Evolutionary conservation across 1,140 invertebrate species (phyloP).

Genomic region (Pseudachorutes palmiensis): DNA sequence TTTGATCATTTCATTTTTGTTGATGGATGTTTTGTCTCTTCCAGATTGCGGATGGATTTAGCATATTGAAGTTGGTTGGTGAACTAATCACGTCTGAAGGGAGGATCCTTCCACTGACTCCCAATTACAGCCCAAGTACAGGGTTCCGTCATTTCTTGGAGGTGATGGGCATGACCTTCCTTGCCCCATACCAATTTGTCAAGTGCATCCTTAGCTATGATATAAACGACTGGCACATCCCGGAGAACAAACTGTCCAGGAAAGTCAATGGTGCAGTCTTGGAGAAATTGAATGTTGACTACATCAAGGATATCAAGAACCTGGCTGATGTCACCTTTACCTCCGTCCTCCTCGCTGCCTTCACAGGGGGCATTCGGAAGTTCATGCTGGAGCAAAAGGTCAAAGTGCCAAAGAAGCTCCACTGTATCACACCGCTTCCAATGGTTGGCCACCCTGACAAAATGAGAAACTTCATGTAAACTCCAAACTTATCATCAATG

Average conservation of each 20-base stretch:
- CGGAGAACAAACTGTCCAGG: constrained; percentile 9
- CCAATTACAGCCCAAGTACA: not conserved
- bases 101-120: not conserved
- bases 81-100: constrained; percentile 17
- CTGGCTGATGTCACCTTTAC: constrained; percentile 14
- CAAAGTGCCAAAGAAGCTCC: constrained; percentile 26
- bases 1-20: not conserved
- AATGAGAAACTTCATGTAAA: constrained; percentile 30
- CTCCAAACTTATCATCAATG: not conserved
- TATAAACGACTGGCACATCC: constrained; percentile 19
- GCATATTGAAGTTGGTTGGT: constrained; percentile 12
- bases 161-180: not conserved
- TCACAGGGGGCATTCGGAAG: constrained; percentile 24
- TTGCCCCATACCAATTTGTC: constrained; percentile 14
- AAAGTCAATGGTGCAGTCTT: not conserved
- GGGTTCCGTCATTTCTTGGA: not conserved
- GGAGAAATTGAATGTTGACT: constrained; percentile 6
- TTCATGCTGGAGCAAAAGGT: constrained; percentile 26
- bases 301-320: constrained; percentile 26
- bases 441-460: constrained; percentile 24
- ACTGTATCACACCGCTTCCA: constrained; percentile 19
- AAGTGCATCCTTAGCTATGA: constrained; percentile 16
- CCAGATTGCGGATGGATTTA: constrained; percentile 23
- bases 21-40: not conserved
- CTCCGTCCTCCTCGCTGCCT: constrained; percentile 18